Evolutionary conservation across 23 tunicate species (phyloP), one percentile per base, ranked within the genome.

Genomic region (Trididemnum clinides): DNA sequence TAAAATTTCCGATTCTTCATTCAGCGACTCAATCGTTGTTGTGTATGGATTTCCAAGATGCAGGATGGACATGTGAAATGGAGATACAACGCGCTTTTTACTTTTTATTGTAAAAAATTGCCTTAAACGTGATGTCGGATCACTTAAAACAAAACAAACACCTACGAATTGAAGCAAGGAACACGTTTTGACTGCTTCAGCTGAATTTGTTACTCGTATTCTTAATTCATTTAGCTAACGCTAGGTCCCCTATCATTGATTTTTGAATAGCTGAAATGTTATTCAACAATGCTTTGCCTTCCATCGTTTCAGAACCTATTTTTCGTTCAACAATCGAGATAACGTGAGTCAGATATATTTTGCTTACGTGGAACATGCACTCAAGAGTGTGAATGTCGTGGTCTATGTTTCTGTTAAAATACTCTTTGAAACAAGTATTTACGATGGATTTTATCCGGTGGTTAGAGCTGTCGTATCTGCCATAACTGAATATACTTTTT

Each of bases 101-200:
- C 7, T 57, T 73, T 73, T 22, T 73, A 10, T 2, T 10, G 6
- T 54, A 36, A 18, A 73, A 73, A 73, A 73, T 22, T 73, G 80
- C 57, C 38, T 73, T 23, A 73, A 36, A 28, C 75, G 6, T 5
- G 80, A 18, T 3, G 80, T 73, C 26, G 28, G 80, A 39, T 36
- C 37, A 36, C n/a, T 23, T 2, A 73, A 39, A 26, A 73, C 57
- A 27, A 29, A 73, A 28, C 80, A 23, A 37, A 73, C 80, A 73
- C 18, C 80, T 5, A 37, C 54, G 6, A 30, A 26, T 23, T 36
- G 27, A 21, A 28, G 80, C 54, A 73, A 28, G 57, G 57, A 15
- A 30, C 80, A 37, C n/a, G n/a, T 2, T 73, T 73, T 73, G 25
- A 73, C 80, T 2, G 80, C 80, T 73, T 37, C 80, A 12, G 26